A percentile compares a stretch with the other conserved stretches of the same genome.
These are phyloP conservation scores for Clarias fuscus DNA, from an alignment of 2,797 vertebrate species.

Conservation along the genomic window DNA sequence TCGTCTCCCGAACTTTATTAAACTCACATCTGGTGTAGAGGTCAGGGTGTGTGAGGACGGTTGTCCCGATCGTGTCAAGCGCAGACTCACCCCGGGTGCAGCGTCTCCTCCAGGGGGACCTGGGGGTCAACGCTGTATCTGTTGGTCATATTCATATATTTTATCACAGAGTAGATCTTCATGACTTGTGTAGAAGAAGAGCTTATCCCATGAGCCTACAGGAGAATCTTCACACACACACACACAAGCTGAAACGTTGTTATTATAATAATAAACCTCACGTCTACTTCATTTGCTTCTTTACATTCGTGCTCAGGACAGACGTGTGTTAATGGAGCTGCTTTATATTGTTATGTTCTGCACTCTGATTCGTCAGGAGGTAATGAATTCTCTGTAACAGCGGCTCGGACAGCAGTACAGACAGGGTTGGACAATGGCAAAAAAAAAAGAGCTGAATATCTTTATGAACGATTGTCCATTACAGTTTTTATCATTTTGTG, in stretches of 20 bases:
- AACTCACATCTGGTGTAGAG: background rate
- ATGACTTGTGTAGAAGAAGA: background rate
- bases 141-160: background rate
- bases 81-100: background rate
- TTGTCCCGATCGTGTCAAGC: background rate
- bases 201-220: background rate
- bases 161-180: background rate
- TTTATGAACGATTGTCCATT: no score
- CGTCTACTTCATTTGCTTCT: background rate
- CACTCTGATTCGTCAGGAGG: background rate
- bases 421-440: background rate
- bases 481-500: no score
- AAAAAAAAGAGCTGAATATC: no score
- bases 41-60: background rate
- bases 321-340: background rate
- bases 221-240: background rate
- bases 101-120: background rate
- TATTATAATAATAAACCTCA: background rate
- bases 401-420: background rate
- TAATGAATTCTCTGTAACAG: background rate
- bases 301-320: background rate
- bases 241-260: background rate
- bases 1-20: background rate
- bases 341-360: background rate
- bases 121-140: background rate